These are phyloP conservation scores for Drosophila rhopaloa DNA, from an alignment of 1,140 invertebrate species.

Conservation along the genomic window DNA sequence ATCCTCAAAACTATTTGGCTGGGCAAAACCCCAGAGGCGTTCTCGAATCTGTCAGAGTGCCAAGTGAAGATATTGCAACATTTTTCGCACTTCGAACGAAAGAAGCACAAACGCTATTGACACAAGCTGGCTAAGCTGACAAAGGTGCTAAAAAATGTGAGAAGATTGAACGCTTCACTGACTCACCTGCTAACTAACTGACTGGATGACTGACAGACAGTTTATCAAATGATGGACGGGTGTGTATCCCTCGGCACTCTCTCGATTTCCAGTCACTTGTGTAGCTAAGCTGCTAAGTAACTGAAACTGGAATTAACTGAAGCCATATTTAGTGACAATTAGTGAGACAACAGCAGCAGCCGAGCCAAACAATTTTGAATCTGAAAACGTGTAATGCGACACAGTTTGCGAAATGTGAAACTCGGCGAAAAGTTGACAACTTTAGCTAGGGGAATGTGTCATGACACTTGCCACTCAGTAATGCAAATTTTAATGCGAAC, in stretches of 20 bases:
- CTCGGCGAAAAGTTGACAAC: constrained; percentile 32
- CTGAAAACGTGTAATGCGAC: constrained; percentile 55
- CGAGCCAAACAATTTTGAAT: constrained; percentile 25
- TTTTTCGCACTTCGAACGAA: constrained; percentile 32
- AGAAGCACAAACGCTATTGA: constrained; percentile 46
- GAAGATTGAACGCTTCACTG: constrained; percentile 45
- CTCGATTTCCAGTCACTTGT: background rate
- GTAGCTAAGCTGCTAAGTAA: constrained; percentile 28
- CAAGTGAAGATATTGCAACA: constrained; percentile 43
- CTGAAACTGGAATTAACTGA: constrained; percentile 55
- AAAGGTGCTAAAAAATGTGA: constrained; percentile 59
- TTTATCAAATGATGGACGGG: constrained; percentile 48
- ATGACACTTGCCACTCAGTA: constrained; percentile 31
- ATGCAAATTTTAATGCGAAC: constrained; percentile 23
- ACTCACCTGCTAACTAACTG: constrained; percentile 30
- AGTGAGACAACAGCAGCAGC: constrained; percentile 28
- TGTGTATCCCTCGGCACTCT: constrained; percentile 3
- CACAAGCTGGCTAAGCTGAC: constrained; percentile 48
- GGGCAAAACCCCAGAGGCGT: constrained; percentile 22
- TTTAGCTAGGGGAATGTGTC: constrained; percentile 13
- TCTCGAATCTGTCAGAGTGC: constrained; percentile 31
- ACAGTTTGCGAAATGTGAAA: constrained; percentile 53
- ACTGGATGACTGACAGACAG: constrained; percentile 43
- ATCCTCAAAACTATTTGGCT: constrained; percentile 41
- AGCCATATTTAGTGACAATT: constrained; percentile 66